Evolutionary conservation across 1,140 invertebrate species (phyloP).

Genomic region (Ectropis grisescens): DNA sequence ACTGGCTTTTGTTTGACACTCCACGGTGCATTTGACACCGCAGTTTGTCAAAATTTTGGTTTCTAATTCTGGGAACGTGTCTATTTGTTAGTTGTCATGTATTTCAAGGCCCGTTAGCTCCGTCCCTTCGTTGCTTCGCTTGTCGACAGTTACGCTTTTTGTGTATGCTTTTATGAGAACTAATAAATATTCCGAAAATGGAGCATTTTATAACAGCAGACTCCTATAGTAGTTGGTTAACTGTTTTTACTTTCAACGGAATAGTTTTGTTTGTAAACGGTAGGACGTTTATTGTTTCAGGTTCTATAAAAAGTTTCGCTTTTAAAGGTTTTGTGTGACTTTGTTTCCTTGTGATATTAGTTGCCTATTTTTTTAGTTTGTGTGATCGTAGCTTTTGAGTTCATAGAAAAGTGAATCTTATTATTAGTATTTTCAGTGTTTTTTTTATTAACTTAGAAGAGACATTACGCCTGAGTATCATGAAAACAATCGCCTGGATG

Average conservation of each 20-base stretch:
- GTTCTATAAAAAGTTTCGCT: conserved; percentile 40
- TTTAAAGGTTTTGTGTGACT: conserved; percentile 24
- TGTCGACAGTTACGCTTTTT: conserved; percentile 45
- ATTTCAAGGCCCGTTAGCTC: conserved; percentile 34
- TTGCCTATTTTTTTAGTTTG: no score
- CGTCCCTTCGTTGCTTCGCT: conserved; percentile 13
- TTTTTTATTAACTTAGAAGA: no score
- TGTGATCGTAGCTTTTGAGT: no score
- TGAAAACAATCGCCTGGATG: no score
- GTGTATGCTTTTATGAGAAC: conserved; percentile 32
- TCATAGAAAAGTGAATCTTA: no score
- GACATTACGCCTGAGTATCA: no score
- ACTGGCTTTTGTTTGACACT: conserved; percentile 29
- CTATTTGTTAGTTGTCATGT: conserved; percentile 33
- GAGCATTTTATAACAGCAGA: conserved; percentile 50
- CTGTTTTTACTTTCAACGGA: conserved; percentile 54
- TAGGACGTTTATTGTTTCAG: conserved; percentile 21
- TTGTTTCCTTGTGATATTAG: conserved; percentile 32
- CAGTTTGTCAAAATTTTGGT: conserved; percentile 62
- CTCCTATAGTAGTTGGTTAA: conserved; percentile 55
- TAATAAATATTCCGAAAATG: conserved; percentile 57
- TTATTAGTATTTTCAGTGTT: no score
- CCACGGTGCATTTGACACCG: conserved; percentile 35
- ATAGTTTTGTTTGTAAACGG: conserved; percentile 27
- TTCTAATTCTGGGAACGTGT: conserved; percentile 42